A percentile compares a stretch with the other conserved stretches of the same genome.
Conservation (phyloP, 2,888 invertebrate species). For the Amorpha juglandis region DNA sequence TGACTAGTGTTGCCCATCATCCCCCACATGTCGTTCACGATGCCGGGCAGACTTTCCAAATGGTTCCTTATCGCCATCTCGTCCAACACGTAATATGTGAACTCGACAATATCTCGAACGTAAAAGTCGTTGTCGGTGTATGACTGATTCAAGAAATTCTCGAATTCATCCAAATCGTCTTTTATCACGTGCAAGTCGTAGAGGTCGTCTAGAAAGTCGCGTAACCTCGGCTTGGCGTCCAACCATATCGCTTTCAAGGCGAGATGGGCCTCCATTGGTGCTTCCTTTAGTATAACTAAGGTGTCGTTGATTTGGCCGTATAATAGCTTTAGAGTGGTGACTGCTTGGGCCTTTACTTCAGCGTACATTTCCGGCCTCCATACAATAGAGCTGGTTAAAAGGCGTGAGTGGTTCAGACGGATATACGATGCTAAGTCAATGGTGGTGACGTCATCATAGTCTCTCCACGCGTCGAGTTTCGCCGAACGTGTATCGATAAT, state of each 20-base stretch:
- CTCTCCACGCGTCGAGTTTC: conserved; percentile 90
- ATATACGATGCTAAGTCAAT: conserved; percentile 91
- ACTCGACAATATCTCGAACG: conserved; percentile 89
- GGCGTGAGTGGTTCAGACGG: conserved; percentile 92
- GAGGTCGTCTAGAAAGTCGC: conserved; percentile 89
- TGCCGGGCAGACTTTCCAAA: conserved; percentile 90
- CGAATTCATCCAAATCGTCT: conserved; percentile 88
- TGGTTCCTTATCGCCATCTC: conserved; percentile 91
- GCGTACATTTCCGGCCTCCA: conserved; percentile 91
- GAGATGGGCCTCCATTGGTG: conserved; percentile 87
- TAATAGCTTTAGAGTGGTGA: conserved; percentile 63
- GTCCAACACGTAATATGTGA: conserved; percentile 88
- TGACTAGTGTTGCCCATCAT: conserved; percentile 93
- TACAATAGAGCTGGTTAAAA: conserved; percentile 90
- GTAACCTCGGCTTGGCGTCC: conserved; percentile 88
- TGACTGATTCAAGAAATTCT: conserved; percentile 89
- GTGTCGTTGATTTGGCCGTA: conserved; percentile 77
- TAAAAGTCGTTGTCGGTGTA: conserved; percentile 93
- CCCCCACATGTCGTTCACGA: conserved; percentile 92
- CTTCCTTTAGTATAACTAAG: conserved; percentile 72
- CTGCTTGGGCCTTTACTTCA: conserved; percentile 68
- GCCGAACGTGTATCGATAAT: conserved; percentile 91
- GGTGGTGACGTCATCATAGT: conserved; percentile 91
- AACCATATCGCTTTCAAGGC: conserved; percentile 89
- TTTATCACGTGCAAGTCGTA: conserved; percentile 89